Conservation (phyloP, 2,888 invertebrate genomes). For the Aleiodes testaceus region DNA sequence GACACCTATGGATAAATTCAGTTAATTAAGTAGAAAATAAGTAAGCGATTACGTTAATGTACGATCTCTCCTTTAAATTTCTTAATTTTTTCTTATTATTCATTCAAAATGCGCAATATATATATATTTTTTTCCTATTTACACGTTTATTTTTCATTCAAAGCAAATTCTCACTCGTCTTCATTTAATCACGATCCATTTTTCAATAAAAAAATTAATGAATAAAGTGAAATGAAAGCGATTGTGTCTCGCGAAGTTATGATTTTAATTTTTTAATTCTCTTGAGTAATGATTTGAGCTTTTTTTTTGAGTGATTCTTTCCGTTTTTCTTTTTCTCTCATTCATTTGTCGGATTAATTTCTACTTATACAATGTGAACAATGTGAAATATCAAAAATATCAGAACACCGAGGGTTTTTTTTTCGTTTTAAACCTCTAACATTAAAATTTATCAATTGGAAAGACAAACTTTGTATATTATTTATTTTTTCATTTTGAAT, state of each 20-base stretch:
- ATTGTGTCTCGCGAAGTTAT: conserved; percentile 26
- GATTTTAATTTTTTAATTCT: conserved; percentile 6
- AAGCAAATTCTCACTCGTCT: conserved; percentile 63
- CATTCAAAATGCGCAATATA: conserved; percentile 40
- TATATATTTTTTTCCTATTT: conserved; percentile 34
- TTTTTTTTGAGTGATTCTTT: not conserved
- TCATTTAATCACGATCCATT: conserved; percentile 60
- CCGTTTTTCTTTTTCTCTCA: conserved; percentile 4
- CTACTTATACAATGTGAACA: conserved; percentile 37
- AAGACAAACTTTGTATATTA: conserved; percentile 7
- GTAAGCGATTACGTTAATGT: conserved; percentile 54
- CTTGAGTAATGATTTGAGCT: conserved; percentile 15
- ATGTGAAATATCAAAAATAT: conserved; percentile 45
- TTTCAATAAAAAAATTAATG: conserved; percentile 44
- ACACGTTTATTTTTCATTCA: conserved; percentile 44
- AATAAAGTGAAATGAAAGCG: conserved; percentile 46
- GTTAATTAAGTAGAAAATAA: conserved; percentile 64
- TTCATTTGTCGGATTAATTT: conserved; percentile 15
- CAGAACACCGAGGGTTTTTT: conserved; percentile 34
- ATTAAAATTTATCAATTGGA: conserved; percentile 14
- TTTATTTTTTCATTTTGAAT: conserved; percentile 1
- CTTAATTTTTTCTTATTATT: conserved; percentile 44
- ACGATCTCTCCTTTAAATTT: conserved; percentile 45
- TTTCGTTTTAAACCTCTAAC: conserved; percentile 28
- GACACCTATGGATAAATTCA: conserved; percentile 54